Evolutionary conservation across 2,113 vertebrate species (phyloP).

Genomic region (Pollimyrus isidori): DNA sequence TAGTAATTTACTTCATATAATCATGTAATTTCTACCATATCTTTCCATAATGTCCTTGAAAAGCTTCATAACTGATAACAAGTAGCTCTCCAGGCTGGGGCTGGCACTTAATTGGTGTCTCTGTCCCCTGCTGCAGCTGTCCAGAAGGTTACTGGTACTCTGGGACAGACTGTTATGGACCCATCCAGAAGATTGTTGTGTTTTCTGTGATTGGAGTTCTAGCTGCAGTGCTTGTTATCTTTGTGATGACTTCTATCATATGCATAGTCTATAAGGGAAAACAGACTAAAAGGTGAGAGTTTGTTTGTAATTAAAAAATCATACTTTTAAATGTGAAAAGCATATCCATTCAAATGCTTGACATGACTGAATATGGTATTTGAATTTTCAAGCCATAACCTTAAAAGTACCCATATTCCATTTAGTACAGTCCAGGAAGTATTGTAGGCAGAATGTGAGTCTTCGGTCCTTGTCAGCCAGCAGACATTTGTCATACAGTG

Average conservation of each 20-base stretch:
- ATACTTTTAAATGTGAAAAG: neutral
- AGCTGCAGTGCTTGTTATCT: neutral
- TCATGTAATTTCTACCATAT: neutral
- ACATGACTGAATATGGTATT: neutral
- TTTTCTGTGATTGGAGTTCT: neutral
- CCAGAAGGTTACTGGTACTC: slow-evolving; percentile 1
- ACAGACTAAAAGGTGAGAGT: neutral
- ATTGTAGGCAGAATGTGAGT: neutral
- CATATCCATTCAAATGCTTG: neutral
- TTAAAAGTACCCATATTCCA: neutral
- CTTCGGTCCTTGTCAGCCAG: neutral
- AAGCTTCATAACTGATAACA: neutral
- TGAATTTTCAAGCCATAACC: neutral
- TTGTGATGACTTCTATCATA: neutral
- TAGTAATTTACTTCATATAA: neutral
- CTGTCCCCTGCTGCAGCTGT: slow-evolving; percentile 10
- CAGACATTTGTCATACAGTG: neutral
- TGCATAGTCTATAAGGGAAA: neutral
- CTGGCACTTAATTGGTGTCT: neutral
- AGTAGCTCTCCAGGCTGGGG: neutral
- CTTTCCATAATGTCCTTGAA: neutral
- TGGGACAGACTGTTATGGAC: neutral
- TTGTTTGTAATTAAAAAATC: neutral
- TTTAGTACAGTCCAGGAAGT: neutral
- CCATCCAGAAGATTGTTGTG: neutral